Base-by-base conservation (phyloP, 1,140 invertebrate genomes). In the Zaprionus vittiger region DNA sequence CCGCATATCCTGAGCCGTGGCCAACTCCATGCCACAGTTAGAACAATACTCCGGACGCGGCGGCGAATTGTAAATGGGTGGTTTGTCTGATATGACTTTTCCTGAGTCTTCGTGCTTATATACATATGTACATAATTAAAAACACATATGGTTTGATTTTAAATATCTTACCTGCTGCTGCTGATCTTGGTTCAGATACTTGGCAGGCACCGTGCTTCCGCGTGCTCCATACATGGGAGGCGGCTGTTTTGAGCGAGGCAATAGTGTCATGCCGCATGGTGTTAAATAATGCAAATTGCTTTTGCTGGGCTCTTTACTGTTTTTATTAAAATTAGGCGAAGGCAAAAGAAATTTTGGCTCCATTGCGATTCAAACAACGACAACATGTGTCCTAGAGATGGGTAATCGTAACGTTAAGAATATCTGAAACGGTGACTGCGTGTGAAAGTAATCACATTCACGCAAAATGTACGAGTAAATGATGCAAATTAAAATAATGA, bases 1-100 rank as follows among this genome's bases (percentile, higher is more conserved):
- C 52, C 95, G 81, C 56, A 96, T 94, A 72, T 94, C 90, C 22
- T 95, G 93, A 54, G 93, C 74, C 6, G 93, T 94, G 54, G 93
- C 91, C 91, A 97, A 97, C 44, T 95, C 94, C 92, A 95, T 94
- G 78, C 97, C 96, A 93, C 97, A 98, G 44, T 95, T 94, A 83
- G 97, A 96, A 93, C 97, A 98, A 91, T 66, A 77, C 94, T 95
- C 77, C 28, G 73, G 55, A 3, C 64, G 71, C 0, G 68, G 54
- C 14, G 84, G 73, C 2, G 73, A 57, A 11, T 71, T 22, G 37
- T 83, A 83, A 37, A 74, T 20, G 1, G 81, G 81, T 1, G 77
- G 55, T 12, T 34, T 20, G 3, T 60, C 62, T 15, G 52, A 14
- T 31, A 14, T 12, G 5, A 5, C 14, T 37, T 14, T 60, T 15